Base-by-base conservation (phyloP, 2,888 invertebrate genomes). In the Entomobrya proxima region DNA sequence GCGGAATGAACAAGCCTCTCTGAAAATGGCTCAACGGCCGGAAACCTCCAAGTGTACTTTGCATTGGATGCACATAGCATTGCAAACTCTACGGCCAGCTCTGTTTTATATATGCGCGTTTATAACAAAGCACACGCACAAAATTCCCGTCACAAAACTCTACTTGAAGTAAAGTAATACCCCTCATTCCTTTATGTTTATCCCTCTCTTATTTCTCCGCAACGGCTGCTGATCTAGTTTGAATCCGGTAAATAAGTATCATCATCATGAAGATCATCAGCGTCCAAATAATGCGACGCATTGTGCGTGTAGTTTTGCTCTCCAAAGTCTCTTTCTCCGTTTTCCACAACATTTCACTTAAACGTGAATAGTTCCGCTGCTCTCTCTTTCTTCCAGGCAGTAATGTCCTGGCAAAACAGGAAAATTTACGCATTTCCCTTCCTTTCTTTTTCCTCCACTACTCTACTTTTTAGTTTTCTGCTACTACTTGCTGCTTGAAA, bases 311-410 rank as follows among this genome's bases (percentile, higher is more conserved):
- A n/a, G n/a, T n/a, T n/a, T n/a, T n/a, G n/a, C 44, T 27, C 35
- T 2, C 24, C 13, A 27, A 24, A 69, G 27, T 30, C 44, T 21
- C 44, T 47, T 37, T 61, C 13, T 47, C 44, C 30, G 30, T 72
- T 47, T 82, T 82, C 82, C 82, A 64, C 74, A 74, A 72, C 82
- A 82, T 82, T 82, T 75, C 75, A 58, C 82, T 64, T 75, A 61
- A 37, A 50, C 67, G 67, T 50, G 67, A 79, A 67, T 64, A 79
- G 79, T 79, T 79, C 37, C 50, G 50, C 35, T 52, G 37, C 4
- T 30, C 24, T 69, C 40, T 69, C 32, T 27, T 27, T n/a, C n/a
- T n/a, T n/a, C n/a, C n/a, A n/a, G n/a, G n/a, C n/a, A n/a, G n/a
- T n/a, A n/a, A n/a, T n/a, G n/a, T n/a, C n/a, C n/a, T n/a, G n/a